Conservation (phyloP, 2,797 vertebrate species). For the Sebastes dallii region DNA sequence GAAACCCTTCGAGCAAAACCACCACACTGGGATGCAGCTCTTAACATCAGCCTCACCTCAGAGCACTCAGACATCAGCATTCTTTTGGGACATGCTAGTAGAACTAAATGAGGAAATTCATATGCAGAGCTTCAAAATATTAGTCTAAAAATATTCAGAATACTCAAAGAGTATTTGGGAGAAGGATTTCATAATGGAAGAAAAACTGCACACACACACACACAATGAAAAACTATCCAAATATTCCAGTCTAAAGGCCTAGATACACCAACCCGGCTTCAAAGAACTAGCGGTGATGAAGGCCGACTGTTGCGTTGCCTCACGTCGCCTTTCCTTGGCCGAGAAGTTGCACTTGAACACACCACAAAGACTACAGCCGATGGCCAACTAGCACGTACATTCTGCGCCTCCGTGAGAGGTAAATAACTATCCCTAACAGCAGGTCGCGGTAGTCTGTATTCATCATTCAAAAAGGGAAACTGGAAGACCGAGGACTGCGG, state of each 20-base stretch:
- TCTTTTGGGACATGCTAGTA: conserved; percentile 64
- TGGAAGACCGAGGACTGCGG: too few species aligned
- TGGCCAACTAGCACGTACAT: too few species aligned
- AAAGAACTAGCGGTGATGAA: too few species aligned
- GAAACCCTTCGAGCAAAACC: conserved; percentile 41
- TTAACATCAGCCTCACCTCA: conserved; percentile 52
- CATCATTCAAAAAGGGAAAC: too few species aligned
- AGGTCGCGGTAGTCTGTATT: too few species aligned
- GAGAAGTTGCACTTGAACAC: too few species aligned
- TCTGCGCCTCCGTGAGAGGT: too few species aligned
- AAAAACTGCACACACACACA: conserved; percentile 48
- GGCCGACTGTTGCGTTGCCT: too few species aligned
- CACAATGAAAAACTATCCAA: conserved; percentile 17
- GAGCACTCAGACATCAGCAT: conserved; percentile 53
- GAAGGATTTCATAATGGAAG: conserved; percentile 36
- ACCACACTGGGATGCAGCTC: conserved; percentile 68
- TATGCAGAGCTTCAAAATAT: conserved; percentile 18
- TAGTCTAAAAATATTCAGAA: conserved; percentile 2
- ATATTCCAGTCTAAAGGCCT: not conserved
- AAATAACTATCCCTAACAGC: too few species aligned
- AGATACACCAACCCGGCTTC: too few species aligned
- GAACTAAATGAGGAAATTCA: conserved; percentile 13
- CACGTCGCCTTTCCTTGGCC: too few species aligned
- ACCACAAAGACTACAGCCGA: too few species aligned
- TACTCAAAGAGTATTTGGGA: not conserved